These are phyloP conservation scores for Luidia sarsii DNA, from an alignment of 53 echinoderm and acorn worm species.

Conservation along the genomic window DNA sequence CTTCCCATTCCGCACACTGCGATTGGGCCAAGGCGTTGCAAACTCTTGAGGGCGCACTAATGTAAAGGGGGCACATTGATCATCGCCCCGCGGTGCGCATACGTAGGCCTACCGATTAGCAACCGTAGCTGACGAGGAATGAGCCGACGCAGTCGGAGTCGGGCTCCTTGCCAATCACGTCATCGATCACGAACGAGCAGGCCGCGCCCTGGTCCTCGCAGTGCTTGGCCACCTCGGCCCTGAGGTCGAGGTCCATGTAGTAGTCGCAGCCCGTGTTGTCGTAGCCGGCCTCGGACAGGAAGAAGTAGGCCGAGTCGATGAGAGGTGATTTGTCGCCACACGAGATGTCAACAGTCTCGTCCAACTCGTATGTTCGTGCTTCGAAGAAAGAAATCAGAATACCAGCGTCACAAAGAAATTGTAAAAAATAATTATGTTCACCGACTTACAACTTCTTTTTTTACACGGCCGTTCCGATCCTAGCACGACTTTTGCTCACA, in stretches of 20 bases:
- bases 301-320: conserved; percentile 4
- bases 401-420: too few species aligned
- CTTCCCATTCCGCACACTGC: too few species aligned
- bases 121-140: background rate
- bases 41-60: background rate
- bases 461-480: too few species aligned
- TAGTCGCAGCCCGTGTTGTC: background rate
- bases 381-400: background rate
- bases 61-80: too few species aligned
- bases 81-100: too few species aligned
- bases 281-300: background rate
- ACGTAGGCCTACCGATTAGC: conserved; percentile 2
- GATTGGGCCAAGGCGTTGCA: background rate
- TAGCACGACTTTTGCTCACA: too few species aligned
- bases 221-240: background rate
- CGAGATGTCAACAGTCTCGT: background rate
- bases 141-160: background rate
- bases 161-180: background rate
- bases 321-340: background rate
- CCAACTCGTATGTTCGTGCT: background rate
- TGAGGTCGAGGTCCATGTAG: background rate
- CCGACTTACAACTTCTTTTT: too few species aligned
- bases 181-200: background rate
- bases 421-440: too few species aligned
- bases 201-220: background rate